These are phyloP conservation scores for Phortica okadai DNA, from an alignment of 2,888 invertebrate genomes.

Conservation along the genomic window DNA sequence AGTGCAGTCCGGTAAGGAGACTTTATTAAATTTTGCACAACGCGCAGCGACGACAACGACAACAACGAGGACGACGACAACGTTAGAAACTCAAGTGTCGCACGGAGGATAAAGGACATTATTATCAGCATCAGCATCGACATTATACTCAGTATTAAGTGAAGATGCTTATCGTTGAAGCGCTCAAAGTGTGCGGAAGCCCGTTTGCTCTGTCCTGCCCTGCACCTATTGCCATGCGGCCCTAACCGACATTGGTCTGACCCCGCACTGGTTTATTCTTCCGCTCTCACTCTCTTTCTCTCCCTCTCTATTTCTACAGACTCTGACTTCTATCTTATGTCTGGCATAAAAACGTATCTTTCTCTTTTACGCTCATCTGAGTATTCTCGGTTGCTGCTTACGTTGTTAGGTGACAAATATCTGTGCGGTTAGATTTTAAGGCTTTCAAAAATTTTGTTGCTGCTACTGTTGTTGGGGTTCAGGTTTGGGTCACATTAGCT, in stretches of 20 bases:
- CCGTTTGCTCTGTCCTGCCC: conserved; percentile 26
- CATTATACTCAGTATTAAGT: conserved; percentile 67
- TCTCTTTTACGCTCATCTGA: conserved; percentile 16
- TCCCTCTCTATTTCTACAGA: conserved; percentile 12
- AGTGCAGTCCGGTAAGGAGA: conserved; percentile 40
- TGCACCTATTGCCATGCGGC: no score
- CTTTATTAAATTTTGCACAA: conserved; percentile 62
- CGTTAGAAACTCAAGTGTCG: conserved; percentile 46
- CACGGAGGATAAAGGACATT: conserved; percentile 58
- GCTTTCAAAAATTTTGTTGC: background rate
- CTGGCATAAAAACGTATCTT: background rate
- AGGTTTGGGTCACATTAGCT: conserved; percentile 26
- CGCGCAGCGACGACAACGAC: conserved; percentile 11
- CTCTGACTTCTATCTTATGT: background rate
- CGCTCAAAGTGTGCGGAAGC: conserved; percentile 41
- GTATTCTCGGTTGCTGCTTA: conserved; percentile 11
- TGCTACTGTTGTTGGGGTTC: background rate
- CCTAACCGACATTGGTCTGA: no score
- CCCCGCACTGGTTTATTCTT: background rate
- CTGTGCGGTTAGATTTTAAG: conserved; percentile 49
- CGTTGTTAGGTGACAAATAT: conserved; percentile 54
- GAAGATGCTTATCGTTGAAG: conserved; percentile 64
- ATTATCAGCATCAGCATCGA: conserved; percentile 63
- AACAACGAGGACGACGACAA: conserved; percentile 13
- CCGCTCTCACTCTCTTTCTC: conserved; percentile 15